phyloP scores from a whole-genome alignment of 2,888 invertebrate species.

The Disparrhopalites patrizii region DNA sequence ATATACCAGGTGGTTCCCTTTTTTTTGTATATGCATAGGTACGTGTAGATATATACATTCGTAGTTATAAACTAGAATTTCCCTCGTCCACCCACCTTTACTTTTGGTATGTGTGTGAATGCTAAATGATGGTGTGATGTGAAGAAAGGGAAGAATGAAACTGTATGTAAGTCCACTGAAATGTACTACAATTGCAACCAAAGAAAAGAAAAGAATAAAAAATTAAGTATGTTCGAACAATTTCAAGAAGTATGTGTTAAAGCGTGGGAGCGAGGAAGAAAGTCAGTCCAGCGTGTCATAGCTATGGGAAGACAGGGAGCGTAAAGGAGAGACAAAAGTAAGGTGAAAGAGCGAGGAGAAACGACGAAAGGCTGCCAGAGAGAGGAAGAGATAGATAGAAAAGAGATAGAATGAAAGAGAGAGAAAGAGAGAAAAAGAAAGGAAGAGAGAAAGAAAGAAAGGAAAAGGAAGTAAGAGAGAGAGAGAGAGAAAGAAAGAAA shows the following conservation, averaged over 20 bases:
- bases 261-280: slow-evolving; percentile 12
- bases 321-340: neutral
- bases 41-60: too few species aligned
- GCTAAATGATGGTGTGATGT: too few species aligned
- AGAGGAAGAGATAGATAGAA: neutral
- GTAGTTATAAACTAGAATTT: neutral
- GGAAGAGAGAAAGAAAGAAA: neutral
- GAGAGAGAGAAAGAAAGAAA: slow-evolving; percentile 11
- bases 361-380: neutral
- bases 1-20: too few species aligned
- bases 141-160: neutral
- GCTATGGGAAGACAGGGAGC: neutral
- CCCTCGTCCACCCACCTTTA: neutral
- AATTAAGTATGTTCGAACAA: too few species aligned
- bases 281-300: slow-evolving; percentile 24
- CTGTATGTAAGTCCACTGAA: neutral
- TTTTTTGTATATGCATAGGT: too few species aligned
- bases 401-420: neutral
- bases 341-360: slow-evolving; percentile 3
- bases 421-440: neutral
- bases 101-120: too few species aligned
- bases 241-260: too few species aligned
- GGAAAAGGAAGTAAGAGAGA: neutral
- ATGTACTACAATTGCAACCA: neutral
- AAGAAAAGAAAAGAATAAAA: too few species aligned